Evolutionary conservation across 2,113 vertebrate genomes (phyloP).

Genomic region (Xiphophorus maculatus): DNA sequence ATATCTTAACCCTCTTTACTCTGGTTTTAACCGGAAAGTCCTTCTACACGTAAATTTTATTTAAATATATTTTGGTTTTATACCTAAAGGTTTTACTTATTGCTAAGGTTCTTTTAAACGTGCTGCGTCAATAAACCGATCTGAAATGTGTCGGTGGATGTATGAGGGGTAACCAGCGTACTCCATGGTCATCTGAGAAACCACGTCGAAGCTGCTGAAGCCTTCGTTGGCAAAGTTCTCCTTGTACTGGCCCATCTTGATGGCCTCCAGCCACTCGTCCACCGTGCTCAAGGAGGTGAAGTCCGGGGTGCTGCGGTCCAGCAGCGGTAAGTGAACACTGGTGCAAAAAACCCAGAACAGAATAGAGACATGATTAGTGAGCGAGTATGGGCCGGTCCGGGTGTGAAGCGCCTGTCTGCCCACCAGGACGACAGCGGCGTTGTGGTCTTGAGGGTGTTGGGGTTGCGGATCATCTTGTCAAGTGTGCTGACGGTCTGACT

Average conservation of each 20-base stretch:
- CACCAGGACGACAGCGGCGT: slow-evolving; percentile 93
- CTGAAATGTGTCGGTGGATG: neutral
- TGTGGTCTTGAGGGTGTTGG: slow-evolving; percentile 92
- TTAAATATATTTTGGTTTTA: neutral
- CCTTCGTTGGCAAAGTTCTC: slow-evolving; percentile 90
- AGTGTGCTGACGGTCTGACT: slow-evolving; percentile 93
- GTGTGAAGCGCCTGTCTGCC: neutral
- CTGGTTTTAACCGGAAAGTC: neutral
- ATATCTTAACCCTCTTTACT: neutral
- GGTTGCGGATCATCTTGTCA: slow-evolving; percentile 98
- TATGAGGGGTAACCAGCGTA: slow-evolving; percentile 73
- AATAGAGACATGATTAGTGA: neutral
- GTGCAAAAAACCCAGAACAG: slow-evolving; percentile 6
- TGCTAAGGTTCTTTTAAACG: neutral
- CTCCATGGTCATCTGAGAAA: slow-evolving; percentile 97
- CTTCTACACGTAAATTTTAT: neutral
- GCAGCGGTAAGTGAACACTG: slow-evolving; percentile 91
- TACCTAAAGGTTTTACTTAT: no score
- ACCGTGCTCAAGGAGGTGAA: slow-evolving; percentile 94
- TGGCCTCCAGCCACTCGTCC: slow-evolving; percentile 96
- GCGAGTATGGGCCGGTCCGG: no score
- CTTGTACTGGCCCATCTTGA: slow-evolving; percentile 99
- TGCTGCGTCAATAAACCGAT: neutral
- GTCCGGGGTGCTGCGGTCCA: slow-evolving; percentile 93
- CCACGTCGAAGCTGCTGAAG: slow-evolving; percentile 90